Evolutionary conservation across 2,888 invertebrate species (phyloP), one percentile per base, ranked within the genome.

Genomic region (Myopa tessellatipennis): DNA sequence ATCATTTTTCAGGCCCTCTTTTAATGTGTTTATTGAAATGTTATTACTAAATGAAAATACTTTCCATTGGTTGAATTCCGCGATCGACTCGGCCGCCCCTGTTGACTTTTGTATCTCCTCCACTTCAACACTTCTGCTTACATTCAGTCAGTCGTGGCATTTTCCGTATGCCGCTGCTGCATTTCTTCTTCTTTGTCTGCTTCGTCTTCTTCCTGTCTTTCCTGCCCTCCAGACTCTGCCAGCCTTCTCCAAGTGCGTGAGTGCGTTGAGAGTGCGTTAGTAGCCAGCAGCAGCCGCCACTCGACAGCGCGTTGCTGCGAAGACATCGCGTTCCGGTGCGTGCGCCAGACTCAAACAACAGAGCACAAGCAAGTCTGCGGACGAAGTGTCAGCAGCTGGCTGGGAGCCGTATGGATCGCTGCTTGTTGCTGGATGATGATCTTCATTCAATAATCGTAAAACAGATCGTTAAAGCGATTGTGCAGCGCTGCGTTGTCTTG

Each of bases 361-460:
- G 12, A 67, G 60, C 38, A 38, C 38, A 38, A 14, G 60, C 69
- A n/a, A 14, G 58, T 16, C 58, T 38, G 71, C 14, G 58, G 60
- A 18, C 26, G 12, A 50, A 68, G 60, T 60, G 71, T 26, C 38
- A 58, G 8, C 4, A 26, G 63, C 10, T 2, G 71, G 40, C 58
- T 36, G 18, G 34, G 38, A 65, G 36, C 34, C 58, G n/a, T 6
- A 58, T 14, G 14, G 58, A 58, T 3, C 12, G 40, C 61, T 65
- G n/a, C 3, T 16, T 38, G 36, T 34, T 16, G 34, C 38, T 45
- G 45, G 7, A 8, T 70, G 55, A 58, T 45, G 55, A 75, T 45
- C 60, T 75, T 45, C 60, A 45, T 75, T 45, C 60, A 75, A 40
- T 50, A 60, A 75, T 60, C 68, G 69, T 69, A 34, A 69, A 75